Percentiles rank a stretch among this genome's conserved stretches.
Evolutionary conservation across 2,888 invertebrate genomes (phyloP).

Genomic region (Gastrophysa polygoni): DNA sequence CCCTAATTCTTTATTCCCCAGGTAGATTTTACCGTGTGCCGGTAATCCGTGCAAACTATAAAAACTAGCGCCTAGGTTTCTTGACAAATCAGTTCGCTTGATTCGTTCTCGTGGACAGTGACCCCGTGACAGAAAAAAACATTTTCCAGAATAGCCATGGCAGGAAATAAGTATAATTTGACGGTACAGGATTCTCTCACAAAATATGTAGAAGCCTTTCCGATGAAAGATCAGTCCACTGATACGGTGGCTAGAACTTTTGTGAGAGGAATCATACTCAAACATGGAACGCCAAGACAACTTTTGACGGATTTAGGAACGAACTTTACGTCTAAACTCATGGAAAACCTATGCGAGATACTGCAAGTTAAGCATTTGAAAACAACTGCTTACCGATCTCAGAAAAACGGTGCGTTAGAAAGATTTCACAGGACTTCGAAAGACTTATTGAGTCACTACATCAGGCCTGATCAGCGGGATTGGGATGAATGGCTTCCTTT

Average conservation of each 20-base stretch:
- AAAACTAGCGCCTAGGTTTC: too few relatives aligned
- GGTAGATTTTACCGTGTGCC: too few relatives aligned
- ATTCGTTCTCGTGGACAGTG: too few relatives aligned
- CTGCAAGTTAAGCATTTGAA: constrained; percentile 23
- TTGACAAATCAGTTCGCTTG: too few relatives aligned
- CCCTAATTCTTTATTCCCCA: too few relatives aligned
- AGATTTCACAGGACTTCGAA: constrained; percentile 31
- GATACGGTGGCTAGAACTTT: constrained; percentile 39
- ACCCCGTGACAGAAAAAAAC: too few relatives aligned
- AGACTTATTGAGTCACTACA: constrained; percentile 36
- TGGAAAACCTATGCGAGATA: constrained; percentile 11
- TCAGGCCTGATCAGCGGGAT: constrained; percentile 38
- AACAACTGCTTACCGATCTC: constrained; percentile 36
- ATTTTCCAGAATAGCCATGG: constrained; percentile 36
- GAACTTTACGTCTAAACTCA: constrained; percentile 37
- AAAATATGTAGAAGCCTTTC: constrained; percentile 43
- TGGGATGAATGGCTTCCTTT: constrained; percentile 45
- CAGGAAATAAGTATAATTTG: constrained; percentile 42
- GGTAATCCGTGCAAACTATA: too few relatives aligned
- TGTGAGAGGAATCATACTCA: constrained; percentile 37
- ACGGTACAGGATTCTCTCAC: constrained; percentile 42
- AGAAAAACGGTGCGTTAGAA: too few relatives aligned
- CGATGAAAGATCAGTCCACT: constrained; percentile 39
- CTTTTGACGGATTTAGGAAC: constrained; percentile 43
- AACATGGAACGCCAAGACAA: constrained; percentile 42